Conservation (phyloP, 1,140 invertebrate genomes). For the Scaptomyza montana region DNA sequence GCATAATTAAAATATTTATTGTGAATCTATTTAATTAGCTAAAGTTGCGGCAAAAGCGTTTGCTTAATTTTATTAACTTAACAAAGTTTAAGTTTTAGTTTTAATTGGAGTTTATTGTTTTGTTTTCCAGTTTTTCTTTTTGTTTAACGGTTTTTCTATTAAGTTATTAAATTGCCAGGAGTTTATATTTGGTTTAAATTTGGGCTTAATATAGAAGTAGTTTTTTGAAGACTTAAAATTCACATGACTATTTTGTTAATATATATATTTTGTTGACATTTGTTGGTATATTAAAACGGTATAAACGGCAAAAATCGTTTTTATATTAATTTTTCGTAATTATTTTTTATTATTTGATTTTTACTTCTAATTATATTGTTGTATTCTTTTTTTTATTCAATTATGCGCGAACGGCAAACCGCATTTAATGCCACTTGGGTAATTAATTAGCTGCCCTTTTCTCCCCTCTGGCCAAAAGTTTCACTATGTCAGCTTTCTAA, state of each 20-base stretch:
- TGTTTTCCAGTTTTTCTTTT: constrained; percentile 4
- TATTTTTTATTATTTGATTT: constrained; percentile 7
- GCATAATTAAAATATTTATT: constrained; percentile 68
- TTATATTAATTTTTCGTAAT: neutral
- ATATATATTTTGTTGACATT: too few species aligned
- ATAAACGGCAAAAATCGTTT: too few species aligned
- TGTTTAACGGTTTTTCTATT: neutral
- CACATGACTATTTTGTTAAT: too few species aligned
- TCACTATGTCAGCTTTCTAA: constrained; percentile 67
- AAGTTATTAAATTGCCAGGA: constrained; percentile 5
- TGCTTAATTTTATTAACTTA: constrained; percentile 61
- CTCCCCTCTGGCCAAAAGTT: constrained; percentile 40
- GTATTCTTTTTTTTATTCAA: constrained; percentile 14
- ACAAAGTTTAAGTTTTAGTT: constrained; percentile 5
- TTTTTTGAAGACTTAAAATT: too few species aligned
- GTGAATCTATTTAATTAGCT: constrained; percentile 51
- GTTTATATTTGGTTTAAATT: neutral
- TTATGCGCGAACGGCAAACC: constrained; percentile 30
- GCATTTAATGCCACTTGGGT: constrained; percentile 57
- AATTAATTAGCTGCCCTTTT: constrained; percentile 64
- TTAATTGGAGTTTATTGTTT: neutral
- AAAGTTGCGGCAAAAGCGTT: constrained; percentile 37
- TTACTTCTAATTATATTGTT: constrained; percentile 16
- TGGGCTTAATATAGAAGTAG: neutral
- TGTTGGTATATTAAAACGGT: too few species aligned